These are phyloP conservation scores for Leptatherina wallacei DNA, from an alignment of 2,797 vertebrate species.

Conservation along the genomic window DNA sequence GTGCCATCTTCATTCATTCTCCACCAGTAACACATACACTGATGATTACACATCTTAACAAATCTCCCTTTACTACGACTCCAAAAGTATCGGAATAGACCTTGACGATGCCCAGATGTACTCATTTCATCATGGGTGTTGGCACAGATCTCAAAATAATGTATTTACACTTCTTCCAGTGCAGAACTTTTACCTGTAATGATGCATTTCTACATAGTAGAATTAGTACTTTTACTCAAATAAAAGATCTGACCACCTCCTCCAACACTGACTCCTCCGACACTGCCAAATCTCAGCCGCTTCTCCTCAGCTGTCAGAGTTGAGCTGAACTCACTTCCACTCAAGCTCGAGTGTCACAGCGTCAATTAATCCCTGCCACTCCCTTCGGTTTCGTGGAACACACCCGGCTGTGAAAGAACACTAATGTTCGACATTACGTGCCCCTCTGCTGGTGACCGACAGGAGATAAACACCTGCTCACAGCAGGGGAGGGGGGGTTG, in stretches of 20 bases:
- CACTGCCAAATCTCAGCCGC: no score
- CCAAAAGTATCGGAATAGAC: no score
- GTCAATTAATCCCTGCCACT: conserved; percentile 40
- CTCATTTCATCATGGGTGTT: no score
- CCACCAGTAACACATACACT: no score
- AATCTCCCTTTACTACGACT: no score
- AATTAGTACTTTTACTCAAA: not conserved
- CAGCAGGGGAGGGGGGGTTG: not conserved
- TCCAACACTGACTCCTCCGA: no score
- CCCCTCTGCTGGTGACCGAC: not conserved
- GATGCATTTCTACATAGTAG: not conserved
- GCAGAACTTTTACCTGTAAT: not conserved
- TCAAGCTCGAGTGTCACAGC: not conserved
- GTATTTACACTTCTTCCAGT: not conserved
- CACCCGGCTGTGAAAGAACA: conserved; percentile 9
- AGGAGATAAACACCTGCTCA: conserved; percentile 20
- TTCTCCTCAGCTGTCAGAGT: not conserved
- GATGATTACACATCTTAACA: no score
- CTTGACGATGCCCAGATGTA: no score
- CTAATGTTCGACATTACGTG: not conserved
- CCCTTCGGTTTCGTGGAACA: conserved; percentile 22
- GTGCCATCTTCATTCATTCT: no score
- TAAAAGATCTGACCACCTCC: not conserved
- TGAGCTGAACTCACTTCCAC: not conserved
- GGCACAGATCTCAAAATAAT: no score